Evolutionary conservation across 2,888 invertebrate genomes (phyloP), one percentile per base, ranked within the genome.

Genomic region (Chymomyza caudatula): DNA sequence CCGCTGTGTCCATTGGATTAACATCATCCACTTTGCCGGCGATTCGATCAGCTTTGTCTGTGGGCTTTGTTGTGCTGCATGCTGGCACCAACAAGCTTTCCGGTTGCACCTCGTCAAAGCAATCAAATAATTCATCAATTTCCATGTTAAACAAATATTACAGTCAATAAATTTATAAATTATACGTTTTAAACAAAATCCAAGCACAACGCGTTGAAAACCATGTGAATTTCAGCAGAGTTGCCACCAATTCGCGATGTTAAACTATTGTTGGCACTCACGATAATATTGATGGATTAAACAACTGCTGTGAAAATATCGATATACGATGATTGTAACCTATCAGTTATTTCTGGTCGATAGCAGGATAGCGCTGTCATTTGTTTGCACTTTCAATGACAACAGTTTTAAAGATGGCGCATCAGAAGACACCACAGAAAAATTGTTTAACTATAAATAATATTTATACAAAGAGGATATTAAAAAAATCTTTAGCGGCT

Each of bases 91-190:
- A 61, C 0, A 58, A 25, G 52, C 69, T 74, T 17, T 72, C 63
- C 6, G 76, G 56, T n/a, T 73, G 67, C 47, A 83, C 85, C 20
- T 88, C 89, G 43, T 90, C 83, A 23, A 91, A 91, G 64, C 90
- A 90, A 63, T 88, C 78, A 64, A 91, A 91, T 58, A 91, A 73
- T 57, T 90, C 90, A 37, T 91, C 90, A 8, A 91, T 87, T 65
- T 90, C 88, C 60, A 89, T 88, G 0, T 19, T 19, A 51, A 37
- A 37, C 2, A 37, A 37, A 25, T 25, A 25, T 25, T 25, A 6
- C 1, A 25, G 6, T 0, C 25, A 25, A 4, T 37, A 11, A 37
- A 37, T 37, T 8, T 37, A 37, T 11, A 37, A 11, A 1, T 37
- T 4, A 37, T 37, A 3, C 29, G 29, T 37, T 37, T 11, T 1